These are phyloP conservation scores for Kobus ellipsiprymnus DNA, from an alignment of 2,113 vertebrate species.

Conservation along the genomic window DNA sequence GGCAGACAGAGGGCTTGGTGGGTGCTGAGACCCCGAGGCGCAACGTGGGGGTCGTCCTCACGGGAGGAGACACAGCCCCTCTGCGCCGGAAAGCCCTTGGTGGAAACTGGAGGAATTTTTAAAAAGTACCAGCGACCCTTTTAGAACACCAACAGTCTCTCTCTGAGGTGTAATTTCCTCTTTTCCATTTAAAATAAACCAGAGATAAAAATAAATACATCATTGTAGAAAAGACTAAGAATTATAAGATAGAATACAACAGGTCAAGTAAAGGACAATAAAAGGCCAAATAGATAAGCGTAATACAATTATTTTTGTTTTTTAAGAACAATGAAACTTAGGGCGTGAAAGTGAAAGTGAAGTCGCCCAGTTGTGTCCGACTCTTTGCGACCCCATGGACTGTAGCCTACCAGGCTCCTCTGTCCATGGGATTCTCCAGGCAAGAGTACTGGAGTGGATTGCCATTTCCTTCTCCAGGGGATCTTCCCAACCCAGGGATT, in stretches of 20 bases:
- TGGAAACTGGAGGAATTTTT: neutral
- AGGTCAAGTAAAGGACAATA: too few species aligned
- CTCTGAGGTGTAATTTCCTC: neutral
- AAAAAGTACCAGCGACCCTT: neutral
- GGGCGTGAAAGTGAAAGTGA: too few species aligned
- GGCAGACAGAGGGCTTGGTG: neutral
- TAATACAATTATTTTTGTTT: too few species aligned
- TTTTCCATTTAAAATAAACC: neutral
- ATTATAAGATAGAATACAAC: neutral
- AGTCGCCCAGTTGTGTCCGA: too few species aligned
- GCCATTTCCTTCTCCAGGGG: too few species aligned
- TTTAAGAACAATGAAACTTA: neutral
- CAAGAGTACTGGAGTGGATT: too few species aligned
- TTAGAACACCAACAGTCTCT: neutral
- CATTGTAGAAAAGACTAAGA: neutral
- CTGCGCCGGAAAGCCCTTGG: neutral
- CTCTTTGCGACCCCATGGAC: too few species aligned
- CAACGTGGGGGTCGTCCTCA: neutral
- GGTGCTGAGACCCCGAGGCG: neutral
- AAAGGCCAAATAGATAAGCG: neutral
- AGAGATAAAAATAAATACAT: neutral
- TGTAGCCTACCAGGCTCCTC: too few species aligned
- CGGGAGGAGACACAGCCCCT: rapidly evolving
- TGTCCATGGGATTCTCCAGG: too few species aligned
- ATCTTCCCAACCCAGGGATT: too few species aligned